phyloP scores from a whole-genome alignment of 2,888 invertebrate species.

The Myopa tessellatipennis region DNA sequence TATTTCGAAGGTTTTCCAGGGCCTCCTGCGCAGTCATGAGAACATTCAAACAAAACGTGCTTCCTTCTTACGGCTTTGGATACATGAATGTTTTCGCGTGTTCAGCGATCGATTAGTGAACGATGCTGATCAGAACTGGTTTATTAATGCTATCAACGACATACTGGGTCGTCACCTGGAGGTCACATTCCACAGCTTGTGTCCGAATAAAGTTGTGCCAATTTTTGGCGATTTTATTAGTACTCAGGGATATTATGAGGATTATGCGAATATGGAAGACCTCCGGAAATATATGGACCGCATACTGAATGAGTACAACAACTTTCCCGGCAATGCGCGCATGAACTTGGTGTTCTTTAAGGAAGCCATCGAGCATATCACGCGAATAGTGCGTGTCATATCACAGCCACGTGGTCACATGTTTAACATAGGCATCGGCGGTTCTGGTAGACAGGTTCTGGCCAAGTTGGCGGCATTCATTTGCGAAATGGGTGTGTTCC shows the following conservation, averaged over 20 bases:
- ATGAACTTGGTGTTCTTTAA: conserved; percentile 87
- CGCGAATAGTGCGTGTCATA: conserved; percentile 83
- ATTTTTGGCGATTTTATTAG: conserved; percentile 86
- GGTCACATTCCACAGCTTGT: conserved; percentile 81
- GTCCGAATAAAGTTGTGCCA: conserved; percentile 77
- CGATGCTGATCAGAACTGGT: conserved; percentile 82
- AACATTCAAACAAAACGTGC: conserved; percentile 80
- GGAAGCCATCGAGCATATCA: conserved; percentile 88
- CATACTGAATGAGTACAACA: conserved; percentile 73
- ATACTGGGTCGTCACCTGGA: conserved; percentile 85
- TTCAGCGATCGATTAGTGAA: conserved; percentile 87
- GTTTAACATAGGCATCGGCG: conserved; percentile 87
- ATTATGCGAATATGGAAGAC: conserved; percentile 74
- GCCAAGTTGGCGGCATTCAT: conserved; percentile 82
- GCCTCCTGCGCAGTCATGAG: conserved; percentile 80
- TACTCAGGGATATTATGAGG: conserved; percentile 82
- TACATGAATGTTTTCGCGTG: conserved; percentile 87
- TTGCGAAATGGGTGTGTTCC: conserved; percentile 81
- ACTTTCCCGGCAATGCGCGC: conserved; percentile 79
- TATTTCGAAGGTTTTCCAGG: conserved; percentile 88
- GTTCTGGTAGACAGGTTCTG: conserved; percentile 86
- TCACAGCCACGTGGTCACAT: conserved; percentile 87
- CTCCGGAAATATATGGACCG: conserved; percentile 71
- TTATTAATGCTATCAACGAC: conserved; percentile 77
- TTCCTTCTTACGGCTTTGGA: conserved; percentile 83